phyloP scores from a whole-genome alignment of 2,888 invertebrate species.

The Thymelicus lineola region DNA sequence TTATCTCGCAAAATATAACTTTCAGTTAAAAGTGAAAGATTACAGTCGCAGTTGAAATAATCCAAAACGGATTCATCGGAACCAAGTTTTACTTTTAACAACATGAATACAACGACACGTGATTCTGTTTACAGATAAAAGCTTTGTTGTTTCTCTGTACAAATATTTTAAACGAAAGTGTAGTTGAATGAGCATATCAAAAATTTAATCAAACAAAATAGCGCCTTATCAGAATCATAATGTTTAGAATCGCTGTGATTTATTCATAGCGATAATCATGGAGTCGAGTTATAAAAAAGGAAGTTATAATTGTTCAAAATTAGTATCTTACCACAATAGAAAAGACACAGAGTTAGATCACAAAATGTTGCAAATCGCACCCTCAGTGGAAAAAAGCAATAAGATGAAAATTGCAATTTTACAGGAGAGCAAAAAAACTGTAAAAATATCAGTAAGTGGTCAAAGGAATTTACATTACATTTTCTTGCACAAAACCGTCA shows the following conservation, averaged over 20 bases:
- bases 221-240: neutral
- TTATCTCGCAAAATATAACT: neutral
- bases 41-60: neutral
- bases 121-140: conserved; percentile 8
- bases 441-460: too few relatives aligned
- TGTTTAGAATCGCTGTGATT: neutral
- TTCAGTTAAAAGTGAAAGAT: conserved; percentile 8
- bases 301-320: neutral
- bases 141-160: neutral
- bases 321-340: too few relatives aligned
- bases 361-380: too few relatives aligned
- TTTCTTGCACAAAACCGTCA: too few relatives aligned
- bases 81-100: conserved; percentile 5
- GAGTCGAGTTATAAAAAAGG: neutral
- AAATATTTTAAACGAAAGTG: conserved; percentile 11
- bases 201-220: neutral
- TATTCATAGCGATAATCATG: neutral
- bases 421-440: too few relatives aligned
- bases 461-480: too few relatives aligned
- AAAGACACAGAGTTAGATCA: neutral
- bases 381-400: too few relatives aligned
- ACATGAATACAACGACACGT: neutral
- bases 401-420: too few relatives aligned
- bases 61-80: neutral
- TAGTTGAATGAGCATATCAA: conserved; percentile 3